Percentiles rank a stretch among this genome's conserved stretches.
These are phyloP conservation scores for Himalopsyche kuldschensis DNA, from an alignment of 2,888 invertebrate genomes.

Conservation along the genomic window DNA sequence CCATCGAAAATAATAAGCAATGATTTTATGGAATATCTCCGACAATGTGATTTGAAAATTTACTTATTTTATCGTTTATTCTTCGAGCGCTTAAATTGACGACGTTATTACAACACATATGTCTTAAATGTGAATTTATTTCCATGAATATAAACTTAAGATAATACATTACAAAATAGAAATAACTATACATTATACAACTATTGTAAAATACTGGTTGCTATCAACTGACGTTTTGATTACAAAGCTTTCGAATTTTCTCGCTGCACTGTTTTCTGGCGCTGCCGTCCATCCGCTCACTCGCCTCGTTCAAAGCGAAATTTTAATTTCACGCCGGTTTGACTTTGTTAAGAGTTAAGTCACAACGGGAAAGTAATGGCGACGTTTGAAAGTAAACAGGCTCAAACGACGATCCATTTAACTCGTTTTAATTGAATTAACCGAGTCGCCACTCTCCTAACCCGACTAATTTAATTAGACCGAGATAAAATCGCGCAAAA, in stretches of 20 bases:
- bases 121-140: too few species aligned
- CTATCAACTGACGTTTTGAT: too few species aligned
- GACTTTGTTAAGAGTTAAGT: background rate
- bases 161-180: too few species aligned
- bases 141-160: too few species aligned
- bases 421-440: conserved; percentile 14
- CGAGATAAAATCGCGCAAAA: conserved; percentile 8
- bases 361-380: background rate
- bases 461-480: conserved; percentile 8
- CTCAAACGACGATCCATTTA: conserved; percentile 8
- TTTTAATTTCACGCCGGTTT: conserved; percentile 30
- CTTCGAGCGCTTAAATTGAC: too few species aligned
- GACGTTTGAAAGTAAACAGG: background rate
- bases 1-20: too few species aligned
- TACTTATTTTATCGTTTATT: too few species aligned
- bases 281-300: background rate
- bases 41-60: too few species aligned
- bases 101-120: too few species aligned
- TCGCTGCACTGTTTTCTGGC: background rate
- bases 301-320: background rate
- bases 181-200: too few species aligned
- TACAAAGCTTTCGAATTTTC: background rate
- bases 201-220: too few species aligned
- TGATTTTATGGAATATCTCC: too few species aligned
- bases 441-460: conserved; percentile 5